phyloP scores from a whole-genome alignment of 2,797 vertebrate species.

The Anniella stebbinsi region DNA sequence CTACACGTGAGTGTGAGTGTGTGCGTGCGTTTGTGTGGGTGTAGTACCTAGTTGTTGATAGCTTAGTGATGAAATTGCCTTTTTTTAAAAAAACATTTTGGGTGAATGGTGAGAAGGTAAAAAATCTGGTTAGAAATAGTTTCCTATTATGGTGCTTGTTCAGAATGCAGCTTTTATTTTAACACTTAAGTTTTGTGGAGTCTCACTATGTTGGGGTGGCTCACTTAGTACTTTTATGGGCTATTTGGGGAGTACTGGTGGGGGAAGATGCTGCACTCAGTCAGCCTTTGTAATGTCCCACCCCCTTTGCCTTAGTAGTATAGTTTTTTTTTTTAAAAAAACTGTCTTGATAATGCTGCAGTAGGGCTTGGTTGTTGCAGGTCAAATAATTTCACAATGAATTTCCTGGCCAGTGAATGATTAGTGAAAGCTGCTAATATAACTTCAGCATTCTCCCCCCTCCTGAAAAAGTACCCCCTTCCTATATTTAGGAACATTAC shows the following conservation, averaged over 20 bases:
- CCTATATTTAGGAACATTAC: conserved; percentile 34
- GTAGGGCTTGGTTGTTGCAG: conserved; percentile 73
- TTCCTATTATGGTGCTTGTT: conserved; percentile 39
- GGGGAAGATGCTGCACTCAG: conserved; percentile 55
- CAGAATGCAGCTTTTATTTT: not conserved
- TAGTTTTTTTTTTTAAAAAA: conserved; percentile 44
- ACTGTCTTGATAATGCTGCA: conserved; percentile 59
- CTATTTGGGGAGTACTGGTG: conserved; percentile 31
- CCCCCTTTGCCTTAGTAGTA: conserved; percentile 63
- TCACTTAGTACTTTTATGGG: conserved; percentile 27
- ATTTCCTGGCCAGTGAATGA: conserved; percentile 59
- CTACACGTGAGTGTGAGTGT: conserved; percentile 51
- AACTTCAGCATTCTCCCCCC: conserved; percentile 15
- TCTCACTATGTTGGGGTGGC: conserved; percentile 42
- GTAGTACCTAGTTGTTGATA: conserved; percentile 13
- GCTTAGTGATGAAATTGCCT: not conserved
- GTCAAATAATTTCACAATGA: conserved; percentile 70
- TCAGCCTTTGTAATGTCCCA: conserved; percentile 68
- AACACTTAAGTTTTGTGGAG: conserved; percentile 54
- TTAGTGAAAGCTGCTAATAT: conserved; percentile 58
- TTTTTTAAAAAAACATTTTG: not conserved
- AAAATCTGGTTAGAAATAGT: not conserved
- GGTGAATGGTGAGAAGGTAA: not conserved
- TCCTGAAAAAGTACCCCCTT: no score
- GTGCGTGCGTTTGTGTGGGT: conserved; percentile 26